These are phyloP conservation scores for Pantherophis vulpinus DNA, from an alignment of 2,797 vertebrate species.

Conservation along the genomic window DNA sequence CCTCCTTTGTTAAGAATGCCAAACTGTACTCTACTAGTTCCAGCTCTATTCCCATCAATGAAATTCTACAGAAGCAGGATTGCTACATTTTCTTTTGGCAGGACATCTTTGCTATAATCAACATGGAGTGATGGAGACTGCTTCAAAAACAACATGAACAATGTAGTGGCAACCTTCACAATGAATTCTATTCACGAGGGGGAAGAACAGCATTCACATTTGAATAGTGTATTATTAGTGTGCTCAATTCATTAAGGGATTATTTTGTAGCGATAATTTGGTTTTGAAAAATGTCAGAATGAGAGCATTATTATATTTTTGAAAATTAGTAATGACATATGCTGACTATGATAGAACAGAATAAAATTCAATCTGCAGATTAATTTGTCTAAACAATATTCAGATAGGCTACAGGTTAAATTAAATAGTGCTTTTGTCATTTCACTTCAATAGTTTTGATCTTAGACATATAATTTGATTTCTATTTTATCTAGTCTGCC, in stretches of 20 bases:
- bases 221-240: not conserved
- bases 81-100: not conserved
- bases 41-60: not conserved
- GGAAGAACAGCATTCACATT: not conserved
- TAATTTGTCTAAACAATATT: conserved; percentile 5
- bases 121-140: not conserved
- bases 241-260: not conserved
- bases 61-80: not conserved
- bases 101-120: not conserved
- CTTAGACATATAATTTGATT: conserved; percentile 11
- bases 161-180: not conserved
- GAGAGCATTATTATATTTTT: conserved; percentile 12
- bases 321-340: not conserved
- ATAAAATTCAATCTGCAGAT: not conserved
- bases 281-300: not conserved
- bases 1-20: not conserved
- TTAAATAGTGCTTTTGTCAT: conserved; percentile 9
- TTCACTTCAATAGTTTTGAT: not conserved
- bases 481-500: conserved; percentile 7
- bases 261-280: conserved; percentile 17
- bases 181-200: not conserved
- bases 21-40: not conserved
- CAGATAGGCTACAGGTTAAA: not conserved
- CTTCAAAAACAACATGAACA: not conserved
- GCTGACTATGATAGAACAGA: not conserved